phyloP scores from a whole-genome alignment of 1,140 invertebrate genomes.

The Yoshiicerus persimilis region DNA sequence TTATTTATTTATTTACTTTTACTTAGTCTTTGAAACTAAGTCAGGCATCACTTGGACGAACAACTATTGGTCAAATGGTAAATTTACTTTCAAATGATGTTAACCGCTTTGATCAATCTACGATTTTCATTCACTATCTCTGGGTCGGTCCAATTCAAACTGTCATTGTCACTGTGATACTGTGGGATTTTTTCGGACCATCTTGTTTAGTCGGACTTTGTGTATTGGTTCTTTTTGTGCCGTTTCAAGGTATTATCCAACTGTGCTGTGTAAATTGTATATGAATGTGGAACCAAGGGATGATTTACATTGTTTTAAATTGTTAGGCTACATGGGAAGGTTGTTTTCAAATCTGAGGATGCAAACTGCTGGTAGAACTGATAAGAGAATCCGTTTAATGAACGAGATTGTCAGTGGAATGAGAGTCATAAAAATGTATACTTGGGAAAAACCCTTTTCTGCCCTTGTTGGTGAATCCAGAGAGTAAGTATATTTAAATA shows the following conservation, averaged over 20 bases:
- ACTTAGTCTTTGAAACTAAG: constrained; percentile 46
- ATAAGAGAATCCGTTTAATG: constrained; percentile 55
- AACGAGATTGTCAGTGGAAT: constrained; percentile 62
- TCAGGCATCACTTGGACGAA: constrained; percentile 56
- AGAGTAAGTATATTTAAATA: constrained; percentile 50
- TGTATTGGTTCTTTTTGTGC: constrained; percentile 48
- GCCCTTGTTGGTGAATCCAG: constrained; percentile 50
- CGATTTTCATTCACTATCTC: constrained; percentile 60
- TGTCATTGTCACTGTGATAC: constrained; percentile 54
- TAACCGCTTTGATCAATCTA: constrained; percentile 55
- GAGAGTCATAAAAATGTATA: constrained; percentile 62
- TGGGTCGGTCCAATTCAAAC: constrained; percentile 59
- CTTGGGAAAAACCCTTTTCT: constrained; percentile 57
- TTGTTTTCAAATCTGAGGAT: constrained; percentile 53
- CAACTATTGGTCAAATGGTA: constrained; percentile 63
- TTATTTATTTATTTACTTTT: neutral
- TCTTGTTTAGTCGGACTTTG: constrained; percentile 57
- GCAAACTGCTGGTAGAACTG: constrained; percentile 56
- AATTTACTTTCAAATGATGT: constrained; percentile 64
- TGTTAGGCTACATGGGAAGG: constrained; percentile 54
- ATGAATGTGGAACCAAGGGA: too few relatives aligned
- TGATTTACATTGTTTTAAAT: neutral
- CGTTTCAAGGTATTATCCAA: constrained; percentile 49
- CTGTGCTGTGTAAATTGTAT: neutral
- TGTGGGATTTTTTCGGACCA: constrained; percentile 57